These are phyloP conservation scores for Riptortus pedestris DNA, from an alignment of 1,140 invertebrate species.

Conservation along the genomic window DNA sequence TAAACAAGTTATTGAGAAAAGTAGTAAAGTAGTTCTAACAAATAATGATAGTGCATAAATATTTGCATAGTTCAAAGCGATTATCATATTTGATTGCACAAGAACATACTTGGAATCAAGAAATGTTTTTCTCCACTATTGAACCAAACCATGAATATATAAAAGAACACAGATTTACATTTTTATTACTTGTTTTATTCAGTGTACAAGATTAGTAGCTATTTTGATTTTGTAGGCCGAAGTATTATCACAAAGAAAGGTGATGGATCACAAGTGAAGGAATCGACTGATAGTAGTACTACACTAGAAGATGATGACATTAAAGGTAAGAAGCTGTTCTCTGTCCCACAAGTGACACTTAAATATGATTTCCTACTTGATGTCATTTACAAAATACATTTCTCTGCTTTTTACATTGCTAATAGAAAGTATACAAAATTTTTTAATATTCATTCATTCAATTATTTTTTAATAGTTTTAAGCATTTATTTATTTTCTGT, in stretches of 20 bases:
- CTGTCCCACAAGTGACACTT: slow-evolving; percentile 32
- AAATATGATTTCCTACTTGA: slow-evolving; percentile 24
- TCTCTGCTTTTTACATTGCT: neutral
- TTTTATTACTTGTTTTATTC: neutral
- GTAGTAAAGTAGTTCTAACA: no score
- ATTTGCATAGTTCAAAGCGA: no score
- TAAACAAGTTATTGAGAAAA: no score
- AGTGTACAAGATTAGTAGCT: neutral
- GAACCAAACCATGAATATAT: neutral
- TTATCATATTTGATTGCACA: no score
- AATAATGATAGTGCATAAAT: no score
- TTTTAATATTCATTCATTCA: no score
- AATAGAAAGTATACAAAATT: no score
- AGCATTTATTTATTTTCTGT: no score
- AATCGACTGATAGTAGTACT: slow-evolving; percentile 85
- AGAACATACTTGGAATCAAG: no score
- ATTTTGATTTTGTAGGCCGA: slow-evolving; percentile 45
- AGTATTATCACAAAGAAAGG: slow-evolving; percentile 87
- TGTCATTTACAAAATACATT: neutral
- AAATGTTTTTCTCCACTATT: no score
- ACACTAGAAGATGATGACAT: slow-evolving; percentile 85
- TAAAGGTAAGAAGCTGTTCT: slow-evolving; percentile 60
- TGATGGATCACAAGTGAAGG: slow-evolving; percentile 87
- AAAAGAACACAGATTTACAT: neutral
- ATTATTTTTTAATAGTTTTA: no score